Conservation (phyloP, 2,113 vertebrate genomes). For the Nannobrachium achirus region DNA sequence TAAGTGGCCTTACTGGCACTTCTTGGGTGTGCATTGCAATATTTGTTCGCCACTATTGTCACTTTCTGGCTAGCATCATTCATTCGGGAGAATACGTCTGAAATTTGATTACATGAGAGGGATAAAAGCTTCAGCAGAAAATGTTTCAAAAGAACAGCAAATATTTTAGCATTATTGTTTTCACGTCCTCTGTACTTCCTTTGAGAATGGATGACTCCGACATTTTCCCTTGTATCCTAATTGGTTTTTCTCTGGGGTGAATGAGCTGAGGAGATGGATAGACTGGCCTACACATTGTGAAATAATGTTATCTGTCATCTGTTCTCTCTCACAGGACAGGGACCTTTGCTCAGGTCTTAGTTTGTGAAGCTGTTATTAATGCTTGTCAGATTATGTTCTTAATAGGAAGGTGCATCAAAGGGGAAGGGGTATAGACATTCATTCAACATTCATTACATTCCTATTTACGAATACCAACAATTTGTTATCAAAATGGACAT, state of each 20-base stretch:
- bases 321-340: neutral
- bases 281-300: too few species aligned
- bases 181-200: neutral
- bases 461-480: too few species aligned
- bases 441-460: too few species aligned
- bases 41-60: neutral
- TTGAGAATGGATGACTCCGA: constrained; percentile 22
- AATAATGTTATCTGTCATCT: neutral
- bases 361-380: neutral
- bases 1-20: neutral
- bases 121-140: too few species aligned
- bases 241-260: neutral
- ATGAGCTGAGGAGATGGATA: neutral
- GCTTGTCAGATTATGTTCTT: too few species aligned
- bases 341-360: neutral
- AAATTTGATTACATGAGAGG: neutral
- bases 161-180: neutral
- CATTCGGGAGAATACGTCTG: neutral
- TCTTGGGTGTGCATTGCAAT: constrained; percentile 1
- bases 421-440: too few species aligned
- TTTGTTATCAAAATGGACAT: too few species aligned
- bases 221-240: constrained; percentile 8
- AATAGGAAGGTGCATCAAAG: too few species aligned
- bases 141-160: too few species aligned
- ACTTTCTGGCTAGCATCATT: neutral